A percentile compares a stretch with the other conserved stretches of the same genome.
These are phyloP conservation scores for Marcusenius ussheri DNA, from an alignment of 2,113 vertebrate genomes.

Conservation along the genomic window DNA sequence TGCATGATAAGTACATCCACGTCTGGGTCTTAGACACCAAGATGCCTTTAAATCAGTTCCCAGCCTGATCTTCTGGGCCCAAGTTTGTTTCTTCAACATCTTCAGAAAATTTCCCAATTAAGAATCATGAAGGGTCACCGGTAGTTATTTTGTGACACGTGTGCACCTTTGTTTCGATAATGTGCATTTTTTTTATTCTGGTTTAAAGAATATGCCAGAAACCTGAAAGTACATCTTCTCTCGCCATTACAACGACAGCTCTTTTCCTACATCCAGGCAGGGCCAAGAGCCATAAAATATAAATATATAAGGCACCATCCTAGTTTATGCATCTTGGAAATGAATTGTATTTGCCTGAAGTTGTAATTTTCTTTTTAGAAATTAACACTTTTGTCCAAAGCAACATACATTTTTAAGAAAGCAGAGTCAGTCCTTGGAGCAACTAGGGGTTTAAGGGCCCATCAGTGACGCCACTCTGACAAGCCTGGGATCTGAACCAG, in stretches of 20 bases:
- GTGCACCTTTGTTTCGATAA: background rate
- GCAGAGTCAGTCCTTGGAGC: background rate
- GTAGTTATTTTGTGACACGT: background rate
- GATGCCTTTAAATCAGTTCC: background rate
- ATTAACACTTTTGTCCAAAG: conserved; percentile 24
- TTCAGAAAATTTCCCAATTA: background rate
- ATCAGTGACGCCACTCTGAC: background rate
- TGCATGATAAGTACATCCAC: background rate
- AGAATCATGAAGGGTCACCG: background rate
- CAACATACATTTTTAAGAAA: background rate
- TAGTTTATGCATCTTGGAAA: background rate
- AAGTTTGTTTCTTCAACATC: background rate
- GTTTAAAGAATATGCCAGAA: background rate
- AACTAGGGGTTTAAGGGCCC: background rate
- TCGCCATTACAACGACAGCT: conserved; percentile 7
- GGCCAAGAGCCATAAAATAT: background rate
- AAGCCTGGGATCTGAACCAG: background rate
- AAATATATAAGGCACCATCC: conserved; percentile 3
- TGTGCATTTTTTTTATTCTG: background rate
- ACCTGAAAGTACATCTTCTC: conserved; percentile 4
- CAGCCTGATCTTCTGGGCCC: background rate
- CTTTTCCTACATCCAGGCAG: conserved; percentile 18
- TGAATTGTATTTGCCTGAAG: conserved; percentile 38
- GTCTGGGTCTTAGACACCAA: background rate
- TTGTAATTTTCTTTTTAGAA: conserved; percentile 45